phyloP scores from a whole-genome alignment of 35 echinoderm and acorn worm genomes.

The Ophioderma brevispina region DNA sequence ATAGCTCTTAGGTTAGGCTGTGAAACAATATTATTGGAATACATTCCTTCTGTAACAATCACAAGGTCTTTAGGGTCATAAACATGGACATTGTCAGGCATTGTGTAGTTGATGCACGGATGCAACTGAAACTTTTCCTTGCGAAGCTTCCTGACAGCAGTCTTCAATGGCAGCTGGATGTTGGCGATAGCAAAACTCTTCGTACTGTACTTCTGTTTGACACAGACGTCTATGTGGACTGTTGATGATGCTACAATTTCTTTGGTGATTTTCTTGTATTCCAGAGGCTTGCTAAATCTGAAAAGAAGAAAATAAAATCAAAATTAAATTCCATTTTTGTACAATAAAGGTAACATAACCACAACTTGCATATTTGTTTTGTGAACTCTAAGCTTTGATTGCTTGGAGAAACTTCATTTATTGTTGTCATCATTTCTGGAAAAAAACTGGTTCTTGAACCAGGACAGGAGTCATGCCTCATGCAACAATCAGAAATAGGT shows the following conservation, averaged over 20 bases:
- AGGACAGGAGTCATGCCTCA: too few relatives aligned
- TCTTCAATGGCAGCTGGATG: slow-evolving; percentile 78
- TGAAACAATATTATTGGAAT: slow-evolving; percentile 78
- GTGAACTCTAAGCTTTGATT: too few relatives aligned
- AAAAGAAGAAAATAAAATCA: background rate
- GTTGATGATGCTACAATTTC: slow-evolving; percentile 65
- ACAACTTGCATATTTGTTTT: too few relatives aligned
- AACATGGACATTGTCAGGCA: slow-evolving; percentile 86
- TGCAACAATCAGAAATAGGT: too few relatives aligned
- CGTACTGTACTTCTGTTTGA: slow-evolving; percentile 82
- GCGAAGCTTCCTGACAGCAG: slow-evolving; percentile 82
- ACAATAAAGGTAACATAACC: too few relatives aligned
- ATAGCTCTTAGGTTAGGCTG: slow-evolving; percentile 69
- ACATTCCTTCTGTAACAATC: slow-evolving; percentile 80
- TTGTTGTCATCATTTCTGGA: too few relatives aligned
- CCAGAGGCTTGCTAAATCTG: slow-evolving; percentile 74
- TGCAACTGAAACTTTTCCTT: slow-evolving; percentile 71
- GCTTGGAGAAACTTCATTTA: too few relatives aligned
- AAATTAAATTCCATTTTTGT: too few relatives aligned
- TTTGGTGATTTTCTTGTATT: slow-evolving; percentile 83
- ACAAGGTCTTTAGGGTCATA: slow-evolving; percentile 86
- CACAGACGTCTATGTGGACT: slow-evolving; percentile 83
- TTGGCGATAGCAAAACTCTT: slow-evolving; percentile 81
- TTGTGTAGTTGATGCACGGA: slow-evolving; percentile 82
- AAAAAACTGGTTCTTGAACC: too few relatives aligned